phyloP scores from a whole-genome alignment of 2,888 invertebrate species.

The Quadroppia sp. region DNA sequence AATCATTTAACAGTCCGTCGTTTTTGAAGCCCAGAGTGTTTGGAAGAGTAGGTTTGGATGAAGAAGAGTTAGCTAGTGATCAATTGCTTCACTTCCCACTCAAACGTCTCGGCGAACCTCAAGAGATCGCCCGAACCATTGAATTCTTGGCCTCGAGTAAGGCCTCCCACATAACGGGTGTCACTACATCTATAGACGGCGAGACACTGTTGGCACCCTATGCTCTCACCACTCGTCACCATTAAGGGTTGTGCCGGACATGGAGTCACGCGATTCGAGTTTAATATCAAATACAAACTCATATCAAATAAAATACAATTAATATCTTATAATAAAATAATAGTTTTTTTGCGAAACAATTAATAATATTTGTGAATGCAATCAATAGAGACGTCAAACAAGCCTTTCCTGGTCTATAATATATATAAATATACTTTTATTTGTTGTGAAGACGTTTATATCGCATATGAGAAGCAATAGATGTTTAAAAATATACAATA shows the following conservation, averaged over 20 bases:
- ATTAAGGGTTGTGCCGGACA: not conserved
- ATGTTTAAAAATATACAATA: too few relatives aligned
- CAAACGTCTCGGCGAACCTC: constrained; percentile 3
- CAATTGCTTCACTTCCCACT: constrained; percentile 19
- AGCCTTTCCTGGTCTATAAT: too few relatives aligned
- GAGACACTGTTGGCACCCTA: not conserved
- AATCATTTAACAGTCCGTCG: not conserved
- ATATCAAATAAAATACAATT: too few relatives aligned
- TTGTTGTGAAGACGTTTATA: too few relatives aligned
- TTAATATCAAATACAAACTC: too few relatives aligned
- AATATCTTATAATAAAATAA: too few relatives aligned
- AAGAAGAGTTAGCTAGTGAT: not conserved
- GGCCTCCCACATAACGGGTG: constrained; percentile 1
- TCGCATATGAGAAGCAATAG: too few relatives aligned
- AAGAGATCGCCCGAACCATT: constrained; percentile 24
- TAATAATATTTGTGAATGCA: too few relatives aligned
- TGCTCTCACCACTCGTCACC: not conserved
- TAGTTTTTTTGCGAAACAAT: too few relatives aligned
- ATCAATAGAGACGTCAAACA: too few relatives aligned
- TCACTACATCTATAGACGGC: constrained; percentile 15
- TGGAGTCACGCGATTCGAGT: not conserved
- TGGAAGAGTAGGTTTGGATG: not conserved
- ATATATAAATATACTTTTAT: too few relatives aligned
- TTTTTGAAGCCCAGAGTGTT: not conserved
- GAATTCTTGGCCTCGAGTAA: constrained; percentile 20